A percentile compares a stretch with the other conserved stretches of the same genome.
These are phyloP conservation scores for Argya squamiceps DNA, from an alignment of 2,797 vertebrate genomes.

Conservation along the genomic window DNA sequence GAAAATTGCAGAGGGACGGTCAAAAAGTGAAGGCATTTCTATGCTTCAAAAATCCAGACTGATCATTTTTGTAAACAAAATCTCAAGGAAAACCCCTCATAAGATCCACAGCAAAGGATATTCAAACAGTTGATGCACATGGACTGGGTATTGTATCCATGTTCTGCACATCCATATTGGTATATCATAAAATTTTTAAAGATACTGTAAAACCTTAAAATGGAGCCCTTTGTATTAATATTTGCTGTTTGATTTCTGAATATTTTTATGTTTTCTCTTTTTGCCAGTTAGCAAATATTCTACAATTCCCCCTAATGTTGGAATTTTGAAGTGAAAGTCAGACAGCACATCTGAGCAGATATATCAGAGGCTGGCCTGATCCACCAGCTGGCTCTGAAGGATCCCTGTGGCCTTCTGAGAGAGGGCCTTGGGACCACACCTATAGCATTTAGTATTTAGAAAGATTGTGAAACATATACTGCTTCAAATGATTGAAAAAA, in stretches of 20 bases:
- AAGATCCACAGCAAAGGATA: not conserved
- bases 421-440: not conserved
- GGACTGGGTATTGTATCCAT: not conserved
- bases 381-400: not conserved
- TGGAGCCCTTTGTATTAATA: not conserved
- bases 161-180: not conserved
- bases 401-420: not conserved
- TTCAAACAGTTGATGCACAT: not conserved
- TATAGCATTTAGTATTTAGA: not conserved
- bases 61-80: not conserved
- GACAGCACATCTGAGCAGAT: not conserved
- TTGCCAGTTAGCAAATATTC: not conserved
- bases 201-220: not conserved
- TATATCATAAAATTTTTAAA: not conserved
- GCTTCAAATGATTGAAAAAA: not conserved
- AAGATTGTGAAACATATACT: not conserved
- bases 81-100: not conserved
- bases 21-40: not conserved
- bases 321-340: not conserved
- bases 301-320: not conserved
- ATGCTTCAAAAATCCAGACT: not conserved
- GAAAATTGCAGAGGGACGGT: constrained; percentile 10
- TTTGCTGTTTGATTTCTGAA: not conserved
- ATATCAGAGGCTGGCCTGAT: not conserved
- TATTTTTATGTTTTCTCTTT: not conserved